These are phyloP conservation scores for Gallinago undulata DNA, from an alignment of 2,113 vertebrate species.

Conservation along the genomic window DNA sequence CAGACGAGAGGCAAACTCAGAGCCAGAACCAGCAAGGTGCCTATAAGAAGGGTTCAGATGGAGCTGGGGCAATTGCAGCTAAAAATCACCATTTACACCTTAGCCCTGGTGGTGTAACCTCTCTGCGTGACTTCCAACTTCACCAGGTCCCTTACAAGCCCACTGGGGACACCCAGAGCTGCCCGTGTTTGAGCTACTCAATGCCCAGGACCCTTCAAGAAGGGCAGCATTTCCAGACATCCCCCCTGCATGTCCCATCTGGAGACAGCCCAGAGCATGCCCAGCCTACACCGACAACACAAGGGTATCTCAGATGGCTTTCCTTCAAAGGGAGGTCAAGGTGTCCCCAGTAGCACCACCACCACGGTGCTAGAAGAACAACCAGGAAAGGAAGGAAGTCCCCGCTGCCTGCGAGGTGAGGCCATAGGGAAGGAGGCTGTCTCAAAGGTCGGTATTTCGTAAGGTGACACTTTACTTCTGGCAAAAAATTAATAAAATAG, in stretches of 20 bases:
- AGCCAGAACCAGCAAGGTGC: neutral
- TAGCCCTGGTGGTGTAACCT: neutral
- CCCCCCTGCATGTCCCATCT: neutral
- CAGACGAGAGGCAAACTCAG: neutral
- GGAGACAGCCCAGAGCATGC: neutral
- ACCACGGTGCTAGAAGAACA: neutral
- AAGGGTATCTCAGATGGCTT: neutral
- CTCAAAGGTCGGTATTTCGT: neutral
- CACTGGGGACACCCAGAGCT: neutral
- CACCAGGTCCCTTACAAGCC: neutral
- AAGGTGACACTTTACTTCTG: neutral
- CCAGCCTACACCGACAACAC: neutral
- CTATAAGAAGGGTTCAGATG: neutral
- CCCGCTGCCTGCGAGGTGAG: rapidly evolving
- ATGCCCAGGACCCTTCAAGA: neutral
- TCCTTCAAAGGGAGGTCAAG: neutral
- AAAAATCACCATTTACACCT: neutral
- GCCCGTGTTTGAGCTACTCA: neutral
- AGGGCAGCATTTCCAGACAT: neutral
- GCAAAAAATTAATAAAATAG: neutral
- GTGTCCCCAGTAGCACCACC: neutral
- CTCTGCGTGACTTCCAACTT: neutral
- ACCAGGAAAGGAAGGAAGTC: neutral
- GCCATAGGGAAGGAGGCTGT: neutral
- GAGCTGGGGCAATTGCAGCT: neutral